Evolutionary conservation across 2,888 invertebrate species (phyloP), one percentile per base, ranked within the genome.

Genomic region (Ochropleura plecta): DNA sequence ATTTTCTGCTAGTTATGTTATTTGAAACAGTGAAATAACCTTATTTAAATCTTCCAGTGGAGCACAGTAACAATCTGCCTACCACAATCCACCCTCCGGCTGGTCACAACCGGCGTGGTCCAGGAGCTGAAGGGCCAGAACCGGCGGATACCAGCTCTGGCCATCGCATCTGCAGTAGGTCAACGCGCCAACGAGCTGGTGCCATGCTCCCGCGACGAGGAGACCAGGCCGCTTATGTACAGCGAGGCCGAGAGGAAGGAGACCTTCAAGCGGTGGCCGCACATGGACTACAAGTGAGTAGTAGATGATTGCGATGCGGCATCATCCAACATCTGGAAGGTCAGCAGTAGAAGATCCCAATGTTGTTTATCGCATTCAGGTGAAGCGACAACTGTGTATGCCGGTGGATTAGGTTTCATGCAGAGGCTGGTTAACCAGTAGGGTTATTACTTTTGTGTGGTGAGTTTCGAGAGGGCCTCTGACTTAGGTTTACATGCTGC

Each of bases 261-360:
- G 91, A 99, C 99, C 0, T 99, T 99, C 94, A 98, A 98, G 84
- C 97, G 98, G 91, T 99, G 99, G 99, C 99, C 99, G 4, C 99
- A 99, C 91, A 99, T 99, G 98, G 98, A 99, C 94, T 99, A 99
- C 95, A 99, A 99, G 98, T 98, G 92, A 96, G 96, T 75, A 67
- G 10, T 10, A 3, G 12, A 6, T 55, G 20, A 7, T 30, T 14
- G 7, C 12, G 3, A 57, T 2, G n/a, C 7, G 3, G 14, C 7
- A 57, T 12, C 6, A 12, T 20, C 55, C 12, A 20, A 12, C 20
- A 12, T 30, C 8, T 57, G 14, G 20, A 7, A 57, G 14, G 30
- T 14, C 14, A 57, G 57, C 20, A n/a, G 57, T 30, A 57, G 14
- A 57, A 30, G 57, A 30, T 30, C 30, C 14, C 3, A 7, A 30